Conservation (phyloP, 1,140 invertebrate genomes). For the Mercenaria mercenaria region DNA sequence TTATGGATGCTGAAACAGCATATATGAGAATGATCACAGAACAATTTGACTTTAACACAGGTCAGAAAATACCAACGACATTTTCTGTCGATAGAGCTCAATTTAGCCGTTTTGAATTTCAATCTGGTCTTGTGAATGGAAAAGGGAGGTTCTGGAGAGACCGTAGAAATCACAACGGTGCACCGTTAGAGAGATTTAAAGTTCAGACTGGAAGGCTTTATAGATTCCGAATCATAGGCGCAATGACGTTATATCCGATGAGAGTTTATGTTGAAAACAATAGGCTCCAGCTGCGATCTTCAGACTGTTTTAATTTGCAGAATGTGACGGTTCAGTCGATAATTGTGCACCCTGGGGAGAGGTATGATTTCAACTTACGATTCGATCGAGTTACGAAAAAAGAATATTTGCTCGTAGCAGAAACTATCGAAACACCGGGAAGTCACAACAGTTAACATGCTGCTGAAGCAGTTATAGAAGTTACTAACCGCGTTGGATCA, state of each 20-base stretch:
- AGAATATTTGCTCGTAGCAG: conserved; percentile 93
- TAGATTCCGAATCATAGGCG: conserved; percentile 73
- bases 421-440: conserved; percentile 73
- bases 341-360: conserved; percentile 57
- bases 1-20: conserved; percentile 69
- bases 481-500: conserved; percentile 86
- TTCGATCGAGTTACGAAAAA: conserved; percentile 89
- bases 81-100: conserved; percentile 45
- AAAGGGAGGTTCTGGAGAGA: conserved; percentile 54
- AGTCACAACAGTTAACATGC: conserved; percentile 78
- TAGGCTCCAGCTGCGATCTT: background rate
- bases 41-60: conserved; percentile 31
- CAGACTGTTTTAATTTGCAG: conserved; percentile 21
- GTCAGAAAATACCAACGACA: background rate
- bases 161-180: conserved; percentile 64
- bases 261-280: conserved; percentile 41
- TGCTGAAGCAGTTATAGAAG: conserved; percentile 92
- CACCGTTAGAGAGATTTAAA: conserved; percentile 70
- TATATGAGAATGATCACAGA: conserved; percentile 71
- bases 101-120: conserved; percentile 69
- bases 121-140: too few relatives aligned
- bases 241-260: conserved; percentile 41
- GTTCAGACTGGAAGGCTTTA: conserved; percentile 62
- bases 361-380: conserved; percentile 81
- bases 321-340: conserved; percentile 25